phyloP scores from a whole-genome alignment of 2,113 vertebrate species.

The Sylvilagus bachmani region DNA sequence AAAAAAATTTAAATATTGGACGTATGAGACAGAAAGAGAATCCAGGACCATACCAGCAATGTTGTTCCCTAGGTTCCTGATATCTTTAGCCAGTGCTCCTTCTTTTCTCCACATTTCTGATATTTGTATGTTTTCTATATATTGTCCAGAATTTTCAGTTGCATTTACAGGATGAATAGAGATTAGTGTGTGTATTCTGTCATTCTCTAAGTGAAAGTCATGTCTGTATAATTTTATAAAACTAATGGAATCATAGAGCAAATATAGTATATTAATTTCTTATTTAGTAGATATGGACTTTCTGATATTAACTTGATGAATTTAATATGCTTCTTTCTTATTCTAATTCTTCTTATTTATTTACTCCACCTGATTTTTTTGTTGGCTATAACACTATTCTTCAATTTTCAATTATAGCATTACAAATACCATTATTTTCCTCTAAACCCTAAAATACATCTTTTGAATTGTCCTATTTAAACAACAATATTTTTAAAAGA shows the following conservation, averaged over 20 bases:
- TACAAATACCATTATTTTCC: neutral
- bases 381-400: neutral
- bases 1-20: too few species aligned
- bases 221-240: neutral
- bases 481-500: neutral
- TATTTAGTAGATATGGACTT: neutral
- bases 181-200: neutral
- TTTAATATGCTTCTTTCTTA: neutral
- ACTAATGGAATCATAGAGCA: neutral
- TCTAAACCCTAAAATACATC: neutral
- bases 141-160: neutral
- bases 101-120: neutral
- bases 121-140: neutral
- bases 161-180: neutral
- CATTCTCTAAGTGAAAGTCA: neutral
- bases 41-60: neutral
- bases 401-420: neutral
- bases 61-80: neutral
- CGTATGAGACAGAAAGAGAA: neutral
- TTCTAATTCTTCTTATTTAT: neutral
- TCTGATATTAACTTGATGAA: neutral
- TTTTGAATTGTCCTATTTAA: neutral
- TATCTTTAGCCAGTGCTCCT: neutral
- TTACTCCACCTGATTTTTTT: slow-evolving; percentile 1
- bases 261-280: neutral